phyloP scores from a whole-genome alignment of 1,140 invertebrate species.

The Musca vetustissima region DNA sequence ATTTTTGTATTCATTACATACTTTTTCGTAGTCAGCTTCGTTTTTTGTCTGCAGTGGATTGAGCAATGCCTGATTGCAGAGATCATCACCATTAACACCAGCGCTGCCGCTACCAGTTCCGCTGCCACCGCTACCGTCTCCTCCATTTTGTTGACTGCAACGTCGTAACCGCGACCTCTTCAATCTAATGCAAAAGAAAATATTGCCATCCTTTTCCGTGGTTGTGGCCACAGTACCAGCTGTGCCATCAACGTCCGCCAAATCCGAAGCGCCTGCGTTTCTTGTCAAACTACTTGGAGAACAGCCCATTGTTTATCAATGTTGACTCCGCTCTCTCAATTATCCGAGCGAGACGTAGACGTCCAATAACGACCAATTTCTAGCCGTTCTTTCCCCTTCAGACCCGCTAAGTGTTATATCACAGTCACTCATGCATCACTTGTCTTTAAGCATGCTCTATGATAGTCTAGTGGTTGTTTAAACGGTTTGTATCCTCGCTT shows the following conservation, averaged over 20 bases:
- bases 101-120: slow-evolving; percentile 41
- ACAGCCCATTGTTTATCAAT: slow-evolving; percentile 41
- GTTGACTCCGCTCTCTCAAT: too few species aligned
- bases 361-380: too few species aligned
- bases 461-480: too few species aligned
- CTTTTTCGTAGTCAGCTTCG: slow-evolving; percentile 54
- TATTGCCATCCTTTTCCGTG: slow-evolving; percentile 45
- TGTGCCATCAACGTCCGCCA: slow-evolving; percentile 21
- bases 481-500: too few species aligned
- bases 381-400: too few species aligned
- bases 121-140: slow-evolving; percentile 40
- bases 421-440: too few species aligned
- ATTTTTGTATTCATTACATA: slow-evolving; percentile 30
- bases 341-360: too few species aligned
- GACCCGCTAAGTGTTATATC: too few species aligned
- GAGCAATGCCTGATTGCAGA: slow-evolving; percentile 50
- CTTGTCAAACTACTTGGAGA: slow-evolving; percentile 40
- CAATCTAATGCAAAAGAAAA: slow-evolving; percentile 52
- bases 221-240: slow-evolving; percentile 30
- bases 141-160: slow-evolving; percentile 45
- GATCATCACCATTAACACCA: slow-evolving; percentile 32
- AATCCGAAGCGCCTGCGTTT: slow-evolving; percentile 8
- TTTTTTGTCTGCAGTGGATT: slow-evolving; percentile 50
- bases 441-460: too few species aligned
- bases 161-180: slow-evolving; percentile 46